These are phyloP conservation scores for Apomyelois bistriatella DNA, from an alignment of 2,888 invertebrate genomes.

Conservation along the genomic window DNA sequence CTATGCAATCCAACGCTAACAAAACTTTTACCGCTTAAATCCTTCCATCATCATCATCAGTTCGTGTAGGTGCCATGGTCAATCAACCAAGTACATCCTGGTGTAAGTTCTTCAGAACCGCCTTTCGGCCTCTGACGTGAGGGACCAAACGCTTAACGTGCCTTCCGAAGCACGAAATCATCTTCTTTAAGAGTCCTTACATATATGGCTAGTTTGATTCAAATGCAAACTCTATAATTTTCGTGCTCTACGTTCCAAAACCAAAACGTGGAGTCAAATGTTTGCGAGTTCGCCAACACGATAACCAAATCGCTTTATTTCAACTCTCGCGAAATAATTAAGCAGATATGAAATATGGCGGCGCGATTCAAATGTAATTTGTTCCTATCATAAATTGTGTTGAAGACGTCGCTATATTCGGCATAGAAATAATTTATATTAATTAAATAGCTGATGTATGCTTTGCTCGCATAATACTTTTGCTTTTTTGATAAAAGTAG, in stretches of 20 bases:
- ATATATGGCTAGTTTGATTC: no score
- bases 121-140: no score
- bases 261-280: conserved; percentile 30
- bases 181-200: no score
- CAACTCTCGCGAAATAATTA: conserved; percentile 29
- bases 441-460: conserved; percentile 14
- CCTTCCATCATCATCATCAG: no score
- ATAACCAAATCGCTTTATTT: conserved; percentile 56
- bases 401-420: conserved; percentile 23
- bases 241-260: not conserved
- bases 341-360: conserved; percentile 17
- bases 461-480: not conserved
- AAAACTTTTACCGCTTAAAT: no score
- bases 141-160: no score
- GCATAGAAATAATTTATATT: conserved; percentile 22
- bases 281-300: conserved; percentile 47
- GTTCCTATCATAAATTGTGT: conserved; percentile 41
- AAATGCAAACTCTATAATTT: not conserved
- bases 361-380: conserved; percentile 34
- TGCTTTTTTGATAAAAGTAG: no score
- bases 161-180: no score
- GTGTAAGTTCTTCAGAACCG: no score
- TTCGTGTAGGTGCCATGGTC: no score
- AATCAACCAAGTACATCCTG: no score
- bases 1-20: no score